Base-by-base conservation (phyloP, 2,797 vertebrate genomes). In the Melanotaenia boesemani region DNA sequence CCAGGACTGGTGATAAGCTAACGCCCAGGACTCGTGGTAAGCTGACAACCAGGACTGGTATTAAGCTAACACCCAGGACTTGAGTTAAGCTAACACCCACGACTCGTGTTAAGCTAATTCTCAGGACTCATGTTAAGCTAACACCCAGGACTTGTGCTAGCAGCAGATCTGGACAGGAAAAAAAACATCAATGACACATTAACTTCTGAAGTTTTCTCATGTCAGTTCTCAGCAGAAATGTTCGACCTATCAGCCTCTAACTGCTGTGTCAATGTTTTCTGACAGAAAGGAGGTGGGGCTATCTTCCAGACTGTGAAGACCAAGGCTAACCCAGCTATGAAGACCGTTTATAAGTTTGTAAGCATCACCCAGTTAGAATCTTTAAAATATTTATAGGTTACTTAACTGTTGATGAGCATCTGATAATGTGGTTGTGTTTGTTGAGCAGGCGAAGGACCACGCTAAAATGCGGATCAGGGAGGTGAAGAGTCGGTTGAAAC, bases 401-500 rank as follows among this genome's bases (percentile, higher is more conserved):
- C 1, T 20, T 20, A 46, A 2, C 22, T 34, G 44, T 36, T 72
- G 20, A 28, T 26, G 20, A 46, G 28, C 30, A 55, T 18, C 48
- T 56, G 36, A 3, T 60, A 0, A 13, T 63, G 34, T 68, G 22
- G 81, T 66, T 63, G 24, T 68, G 22, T 81, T 66, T 79, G 24
- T 89, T 89, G 88, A 20, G 82, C 94, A 99, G 98, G 98, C 98
- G 77, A 99, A 99, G 94, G 97, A 99, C 90, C 98, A 99, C 80
- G 98, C 97, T 70, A 98, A 96, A 91, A 99, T 99, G 97, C 97
- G 98, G 72, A 98, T 99, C 92, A 99, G 97, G 89, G 97, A 99
- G 89, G 97, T 99, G 82, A 98, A 96, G 95, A 99, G 97, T 89
- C 96, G 97, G 76, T 95, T 99, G 84, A 99, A 98, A 93, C 97